phyloP scores from a whole-genome alignment of 2,888 invertebrate species.

The Heliconius ethilla region DNA sequence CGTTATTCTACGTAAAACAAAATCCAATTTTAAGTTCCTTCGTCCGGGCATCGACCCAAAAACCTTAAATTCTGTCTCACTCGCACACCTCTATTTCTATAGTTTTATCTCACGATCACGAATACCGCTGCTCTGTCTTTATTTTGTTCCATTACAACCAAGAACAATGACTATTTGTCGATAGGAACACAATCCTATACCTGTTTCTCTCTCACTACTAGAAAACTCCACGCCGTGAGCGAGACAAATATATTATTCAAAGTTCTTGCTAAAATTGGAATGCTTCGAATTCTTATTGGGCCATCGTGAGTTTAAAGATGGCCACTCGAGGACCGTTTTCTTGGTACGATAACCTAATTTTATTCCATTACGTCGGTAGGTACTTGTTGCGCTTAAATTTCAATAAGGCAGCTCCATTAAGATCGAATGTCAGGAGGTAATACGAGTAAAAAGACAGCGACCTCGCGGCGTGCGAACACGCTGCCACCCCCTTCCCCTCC shows the following conservation, averaged over 20 bases:
- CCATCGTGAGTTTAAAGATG: constrained; percentile 77
- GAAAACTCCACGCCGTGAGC: constrained; percentile 50
- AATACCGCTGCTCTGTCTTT: constrained; percentile 81
- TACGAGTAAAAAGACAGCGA: constrained; percentile 75
- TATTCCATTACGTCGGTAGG: constrained; percentile 71
- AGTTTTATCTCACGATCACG: constrained; percentile 77
- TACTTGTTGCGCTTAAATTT: constrained; percentile 75
- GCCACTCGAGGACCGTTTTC: constrained; percentile 76
- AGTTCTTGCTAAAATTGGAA: constrained; percentile 57
- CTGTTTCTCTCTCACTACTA: constrained; percentile 63
- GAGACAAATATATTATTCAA: constrained; percentile 61
- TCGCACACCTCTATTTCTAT: constrained; percentile 58
- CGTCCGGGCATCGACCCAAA: constrained; percentile 79
- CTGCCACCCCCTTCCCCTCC: constrained; percentile 44
- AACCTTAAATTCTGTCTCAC: constrained; percentile 69
- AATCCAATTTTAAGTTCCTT: constrained; percentile 78
- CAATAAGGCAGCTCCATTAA: constrained; percentile 77
- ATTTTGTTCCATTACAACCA: constrained; percentile 80
- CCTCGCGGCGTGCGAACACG: constrained; percentile 71
- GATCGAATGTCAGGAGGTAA: constrained; percentile 78
- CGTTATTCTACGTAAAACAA: constrained; percentile 66
- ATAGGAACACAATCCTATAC: constrained; percentile 68
- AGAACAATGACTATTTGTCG: constrained; percentile 79
- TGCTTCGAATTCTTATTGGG: constrained; percentile 78
- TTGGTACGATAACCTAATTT: constrained; percentile 81